Percentiles rank a stretch among this genome's conserved stretches.
Conservation (phyloP, 2,113 vertebrate genomes). For the Poecilia latipinna region DNA sequence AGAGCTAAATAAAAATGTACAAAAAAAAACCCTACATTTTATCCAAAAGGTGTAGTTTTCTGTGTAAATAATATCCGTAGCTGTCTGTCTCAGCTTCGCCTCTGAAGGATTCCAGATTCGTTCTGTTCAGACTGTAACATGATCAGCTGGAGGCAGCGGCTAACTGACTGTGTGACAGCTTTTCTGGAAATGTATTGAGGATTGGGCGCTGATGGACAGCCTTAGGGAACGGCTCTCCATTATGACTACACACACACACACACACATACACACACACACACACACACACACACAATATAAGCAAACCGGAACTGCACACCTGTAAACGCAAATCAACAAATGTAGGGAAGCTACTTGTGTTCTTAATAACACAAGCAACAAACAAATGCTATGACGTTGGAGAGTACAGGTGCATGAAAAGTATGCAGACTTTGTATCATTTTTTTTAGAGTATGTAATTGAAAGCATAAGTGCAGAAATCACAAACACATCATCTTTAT, state of each 20-base stretch:
- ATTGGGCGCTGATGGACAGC: slow-evolving; percentile 59
- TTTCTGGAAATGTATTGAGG: slow-evolving; percentile 56
- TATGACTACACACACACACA: slow-evolving; percentile 45
- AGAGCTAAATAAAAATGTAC: not conserved
- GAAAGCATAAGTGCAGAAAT: slow-evolving; percentile 38
- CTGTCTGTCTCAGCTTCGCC: slow-evolving; percentile 22
- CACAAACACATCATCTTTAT: slow-evolving; percentile 26
- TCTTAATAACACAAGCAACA: not conserved
- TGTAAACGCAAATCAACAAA: slow-evolving; percentile 14
- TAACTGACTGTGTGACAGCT: slow-evolving; percentile 51
- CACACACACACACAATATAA: no score
- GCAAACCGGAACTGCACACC: slow-evolving; percentile 18
- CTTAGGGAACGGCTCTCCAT: slow-evolving; percentile 53
- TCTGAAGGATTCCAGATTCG: slow-evolving; percentile 42
- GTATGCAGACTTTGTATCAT: not conserved
- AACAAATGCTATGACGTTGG: not conserved
- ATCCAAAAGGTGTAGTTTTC: not conserved
- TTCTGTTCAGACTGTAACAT: slow-evolving; percentile 52
- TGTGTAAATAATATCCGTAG: not conserved
- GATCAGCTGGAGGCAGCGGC: slow-evolving; percentile 52
- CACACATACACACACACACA: slow-evolving; percentile 15
- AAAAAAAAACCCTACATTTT: not conserved
- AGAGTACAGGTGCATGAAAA: not conserved
- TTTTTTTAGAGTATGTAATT: slow-evolving; percentile 1
- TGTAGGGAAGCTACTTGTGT: not conserved